Evolutionary conservation across 2,797 vertebrate genomes (phyloP).

Genomic region (Aselliscus stoliczkanus): DNA sequence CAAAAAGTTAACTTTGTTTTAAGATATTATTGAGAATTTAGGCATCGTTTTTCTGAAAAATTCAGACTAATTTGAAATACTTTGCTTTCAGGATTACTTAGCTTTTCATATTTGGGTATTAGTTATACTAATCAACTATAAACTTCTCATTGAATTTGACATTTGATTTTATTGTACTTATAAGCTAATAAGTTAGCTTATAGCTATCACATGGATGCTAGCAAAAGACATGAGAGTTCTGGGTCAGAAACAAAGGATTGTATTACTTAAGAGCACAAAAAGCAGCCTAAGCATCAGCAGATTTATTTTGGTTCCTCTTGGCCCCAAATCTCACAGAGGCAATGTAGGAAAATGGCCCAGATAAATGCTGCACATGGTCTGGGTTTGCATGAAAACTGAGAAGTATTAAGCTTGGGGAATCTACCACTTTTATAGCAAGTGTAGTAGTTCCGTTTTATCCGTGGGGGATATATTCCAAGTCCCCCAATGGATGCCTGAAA

Average conservation of each 20-base stretch:
- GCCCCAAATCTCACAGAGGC: not conserved
- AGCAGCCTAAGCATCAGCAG: not conserved
- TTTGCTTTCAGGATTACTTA: not conserved
- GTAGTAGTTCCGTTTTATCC: not conserved
- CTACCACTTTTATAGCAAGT: not conserved
- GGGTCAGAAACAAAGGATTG: not conserved
- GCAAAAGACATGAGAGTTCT: not conserved
- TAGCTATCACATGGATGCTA: not conserved
- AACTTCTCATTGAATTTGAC: not conserved
- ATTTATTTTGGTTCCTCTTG: not conserved
- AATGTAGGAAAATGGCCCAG: not conserved
- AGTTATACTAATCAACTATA: not conserved
- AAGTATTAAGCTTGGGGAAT: not conserved
- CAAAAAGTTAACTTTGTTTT: not conserved
- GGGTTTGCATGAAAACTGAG: not conserved
- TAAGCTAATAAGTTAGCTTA: not conserved
- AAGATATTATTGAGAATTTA: not conserved
- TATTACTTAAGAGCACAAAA: not conserved
- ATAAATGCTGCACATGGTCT: not conserved
- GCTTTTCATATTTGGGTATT: not conserved
- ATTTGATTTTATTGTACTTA: conserved; percentile 9
- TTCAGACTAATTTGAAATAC: not conserved
- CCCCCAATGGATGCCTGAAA: not conserved
- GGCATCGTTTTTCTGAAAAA: not conserved
- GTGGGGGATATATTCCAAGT: not conserved